Evolutionary conservation across 2,797 vertebrate genomes (phyloP).

Genomic region (Argyrosomus regius): DNA sequence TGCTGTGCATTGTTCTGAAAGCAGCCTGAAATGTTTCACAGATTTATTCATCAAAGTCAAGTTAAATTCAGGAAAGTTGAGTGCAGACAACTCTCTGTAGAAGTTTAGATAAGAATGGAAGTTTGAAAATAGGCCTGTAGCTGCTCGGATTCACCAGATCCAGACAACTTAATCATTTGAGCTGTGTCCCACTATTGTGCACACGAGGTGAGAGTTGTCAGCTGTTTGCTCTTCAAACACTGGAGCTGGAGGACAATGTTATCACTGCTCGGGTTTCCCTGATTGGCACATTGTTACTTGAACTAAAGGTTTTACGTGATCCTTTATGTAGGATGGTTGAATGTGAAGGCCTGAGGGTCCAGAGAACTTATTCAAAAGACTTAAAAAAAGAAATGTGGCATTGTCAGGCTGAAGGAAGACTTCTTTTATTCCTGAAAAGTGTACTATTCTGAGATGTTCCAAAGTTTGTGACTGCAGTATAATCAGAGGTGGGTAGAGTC

Average conservation of each 20-base stretch:
- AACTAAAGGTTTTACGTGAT: slow-evolving; percentile 14
- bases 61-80: slow-evolving; percentile 7
- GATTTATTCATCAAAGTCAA: neutral
- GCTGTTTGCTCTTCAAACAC: slow-evolving; percentile 37
- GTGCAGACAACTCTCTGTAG: neutral
- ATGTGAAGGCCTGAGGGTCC: slow-evolving; percentile 17
- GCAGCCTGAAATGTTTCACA: neutral
- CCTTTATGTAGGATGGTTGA: slow-evolving; percentile 20
- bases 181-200: slow-evolving; percentile 1
- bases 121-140: slow-evolving; percentile 22
- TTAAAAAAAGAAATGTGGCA: neutral
- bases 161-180: slow-evolving; percentile 13
- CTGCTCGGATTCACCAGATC: slow-evolving; percentile 13
- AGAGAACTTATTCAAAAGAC: neutral
- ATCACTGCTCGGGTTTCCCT: slow-evolving; percentile 29
- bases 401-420: neutral
- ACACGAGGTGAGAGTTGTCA: slow-evolving; percentile 14
- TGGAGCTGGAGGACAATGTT: slow-evolving; percentile 33
- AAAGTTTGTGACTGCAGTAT: neutral
- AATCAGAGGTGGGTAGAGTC: neutral
- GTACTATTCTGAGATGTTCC: neutral
- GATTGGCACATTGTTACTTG: slow-evolving; percentile 36
- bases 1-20: slow-evolving; percentile 7
- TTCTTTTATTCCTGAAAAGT: slow-evolving; percentile 16
- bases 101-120: slow-evolving; percentile 34